A percentile compares a stretch with the other conserved stretches of the same genome.
phyloP scores from a whole-genome alignment of 2,888 invertebrate species.

The Crossocerus cetratus region DNA sequence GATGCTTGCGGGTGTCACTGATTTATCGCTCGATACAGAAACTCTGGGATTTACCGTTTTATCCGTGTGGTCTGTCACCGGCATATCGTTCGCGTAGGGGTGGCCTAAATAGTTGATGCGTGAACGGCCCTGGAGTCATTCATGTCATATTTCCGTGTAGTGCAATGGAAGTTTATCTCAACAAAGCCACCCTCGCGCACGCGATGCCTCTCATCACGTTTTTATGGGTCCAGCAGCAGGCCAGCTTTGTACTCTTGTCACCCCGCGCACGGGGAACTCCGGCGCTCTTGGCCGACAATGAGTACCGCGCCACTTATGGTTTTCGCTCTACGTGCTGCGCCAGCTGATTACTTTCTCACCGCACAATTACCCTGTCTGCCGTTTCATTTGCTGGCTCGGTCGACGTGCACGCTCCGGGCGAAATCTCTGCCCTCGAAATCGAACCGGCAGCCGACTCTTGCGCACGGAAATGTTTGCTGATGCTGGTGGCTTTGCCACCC shows the following conservation, averaged over 20 bases:
- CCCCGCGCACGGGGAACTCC: constrained; percentile 14
- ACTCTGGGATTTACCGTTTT: too few relatives aligned
- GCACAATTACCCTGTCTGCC: constrained; percentile 65
- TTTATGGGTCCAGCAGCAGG: constrained; percentile 44
- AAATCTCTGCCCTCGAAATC: too few relatives aligned
- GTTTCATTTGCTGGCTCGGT: constrained; percentile 38
- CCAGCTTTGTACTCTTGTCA: constrained; percentile 45
- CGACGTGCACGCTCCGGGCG: not conserved
- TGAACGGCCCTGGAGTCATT: constrained; percentile 20
- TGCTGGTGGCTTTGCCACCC: too few relatives aligned
- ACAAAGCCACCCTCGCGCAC: constrained; percentile 37
- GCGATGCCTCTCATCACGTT: constrained; percentile 40
- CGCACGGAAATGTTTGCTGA: too few relatives aligned
- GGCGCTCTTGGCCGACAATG: constrained; percentile 39
- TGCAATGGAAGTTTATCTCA: constrained; percentile 39
- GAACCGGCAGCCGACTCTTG: too few relatives aligned
- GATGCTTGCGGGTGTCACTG: too few relatives aligned
- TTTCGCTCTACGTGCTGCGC: constrained; percentile 56
- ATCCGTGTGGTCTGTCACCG: too few relatives aligned
- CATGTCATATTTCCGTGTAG: constrained; percentile 33
- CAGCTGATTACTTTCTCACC: constrained; percentile 73
- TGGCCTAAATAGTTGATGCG: too few relatives aligned
- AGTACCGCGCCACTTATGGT: constrained; percentile 44
- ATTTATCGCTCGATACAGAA: too few relatives aligned
- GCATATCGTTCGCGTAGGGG: too few relatives aligned